These are phyloP conservation scores for Chrysina gloriosa DNA, from an alignment of 2,888 invertebrate genomes.

Conservation along the genomic window DNA sequence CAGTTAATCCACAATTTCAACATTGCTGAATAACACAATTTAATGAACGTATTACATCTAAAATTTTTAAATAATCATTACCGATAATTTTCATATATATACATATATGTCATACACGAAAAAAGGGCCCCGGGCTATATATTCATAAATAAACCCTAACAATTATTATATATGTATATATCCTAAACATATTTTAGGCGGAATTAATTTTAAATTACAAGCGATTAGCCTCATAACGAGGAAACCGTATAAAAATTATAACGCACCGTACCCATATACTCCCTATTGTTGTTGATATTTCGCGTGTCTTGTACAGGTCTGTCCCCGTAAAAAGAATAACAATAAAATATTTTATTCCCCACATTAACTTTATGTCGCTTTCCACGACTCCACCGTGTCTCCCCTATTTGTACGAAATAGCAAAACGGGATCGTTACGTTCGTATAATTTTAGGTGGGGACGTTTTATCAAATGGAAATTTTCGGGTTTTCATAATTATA, in stretches of 20 bases:
- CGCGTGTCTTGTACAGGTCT: conserved; percentile 18
- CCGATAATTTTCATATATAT: too few relatives aligned
- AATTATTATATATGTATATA: too few relatives aligned
- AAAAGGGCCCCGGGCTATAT: too few relatives aligned
- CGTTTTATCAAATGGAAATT: conserved; percentile 10
- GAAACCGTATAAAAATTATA: conserved; percentile 10
- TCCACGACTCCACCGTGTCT: conserved; percentile 5
- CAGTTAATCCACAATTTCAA: too few relatives aligned
- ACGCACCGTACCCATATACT: conserved; percentile 10
- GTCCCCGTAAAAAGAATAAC: conserved; percentile 17
- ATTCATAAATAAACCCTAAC: too few relatives aligned
- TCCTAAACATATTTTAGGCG: background rate
- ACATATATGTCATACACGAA: too few relatives aligned
- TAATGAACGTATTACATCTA: too few relatives aligned
- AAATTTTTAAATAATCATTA: too few relatives aligned
- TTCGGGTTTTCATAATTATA: conserved; percentile 14
- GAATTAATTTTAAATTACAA: conserved; percentile 3
- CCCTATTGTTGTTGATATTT: conserved; percentile 25
- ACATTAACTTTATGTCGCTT: conserved; percentile 9
- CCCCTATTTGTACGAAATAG: background rate
- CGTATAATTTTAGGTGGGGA: conserved; percentile 14
- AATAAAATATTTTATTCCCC: conserved; percentile 27
- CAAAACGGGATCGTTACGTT: conserved; percentile 8
- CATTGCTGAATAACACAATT: too few relatives aligned
- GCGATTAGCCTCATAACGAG: conserved; percentile 1